These are phyloP conservation scores for Lasioglossum calceatum DNA, from an alignment of 2,888 invertebrate genomes.

Conservation along the genomic window DNA sequence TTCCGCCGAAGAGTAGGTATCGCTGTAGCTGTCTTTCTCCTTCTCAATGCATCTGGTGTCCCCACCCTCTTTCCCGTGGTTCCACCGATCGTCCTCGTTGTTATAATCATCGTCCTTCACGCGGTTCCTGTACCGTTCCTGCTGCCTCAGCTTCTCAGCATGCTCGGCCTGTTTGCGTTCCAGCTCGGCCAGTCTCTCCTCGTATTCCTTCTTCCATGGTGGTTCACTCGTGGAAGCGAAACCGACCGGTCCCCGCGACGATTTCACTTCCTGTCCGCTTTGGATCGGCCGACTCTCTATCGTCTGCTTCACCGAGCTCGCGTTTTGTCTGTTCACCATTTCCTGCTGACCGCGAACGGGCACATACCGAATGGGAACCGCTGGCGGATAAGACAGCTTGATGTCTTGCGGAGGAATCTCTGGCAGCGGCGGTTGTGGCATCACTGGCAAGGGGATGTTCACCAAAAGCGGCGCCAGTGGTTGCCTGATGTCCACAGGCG, in stretches of 20 bases:
- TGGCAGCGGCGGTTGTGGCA: conserved; percentile 73
- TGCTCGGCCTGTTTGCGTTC: conserved; percentile 71
- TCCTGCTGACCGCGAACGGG: conserved; percentile 49
- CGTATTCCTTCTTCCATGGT: conserved; percentile 72
- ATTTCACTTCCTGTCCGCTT: conserved; percentile 67
- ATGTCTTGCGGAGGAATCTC: conserved; percentile 41
- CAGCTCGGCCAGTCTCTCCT: conserved; percentile 65
- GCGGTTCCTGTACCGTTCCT: conserved; percentile 63
- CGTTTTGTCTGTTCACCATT: conserved; percentile 67
- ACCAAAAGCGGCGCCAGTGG: conserved; percentile 75
- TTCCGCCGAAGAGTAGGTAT: conserved; percentile 47
- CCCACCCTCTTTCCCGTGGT: background rate
- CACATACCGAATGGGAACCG: background rate
- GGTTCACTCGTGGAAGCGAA: conserved; percentile 51
- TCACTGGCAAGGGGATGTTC: conserved; percentile 79
- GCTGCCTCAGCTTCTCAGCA: conserved; percentile 64
- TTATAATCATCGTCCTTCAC: conserved; percentile 45
- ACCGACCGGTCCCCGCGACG: background rate
- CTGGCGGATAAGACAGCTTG: conserved; percentile 37
- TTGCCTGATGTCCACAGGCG: conserved; percentile 34
- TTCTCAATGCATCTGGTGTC: conserved; percentile 12
- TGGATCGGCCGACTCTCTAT: conserved; percentile 73
- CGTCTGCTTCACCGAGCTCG: conserved; percentile 69
- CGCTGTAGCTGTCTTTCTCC: conserved; percentile 29
- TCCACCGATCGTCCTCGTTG: conserved; percentile 50